Conservation (phyloP, 2,888 invertebrate species). For the Cephonodes hylas region DNA sequence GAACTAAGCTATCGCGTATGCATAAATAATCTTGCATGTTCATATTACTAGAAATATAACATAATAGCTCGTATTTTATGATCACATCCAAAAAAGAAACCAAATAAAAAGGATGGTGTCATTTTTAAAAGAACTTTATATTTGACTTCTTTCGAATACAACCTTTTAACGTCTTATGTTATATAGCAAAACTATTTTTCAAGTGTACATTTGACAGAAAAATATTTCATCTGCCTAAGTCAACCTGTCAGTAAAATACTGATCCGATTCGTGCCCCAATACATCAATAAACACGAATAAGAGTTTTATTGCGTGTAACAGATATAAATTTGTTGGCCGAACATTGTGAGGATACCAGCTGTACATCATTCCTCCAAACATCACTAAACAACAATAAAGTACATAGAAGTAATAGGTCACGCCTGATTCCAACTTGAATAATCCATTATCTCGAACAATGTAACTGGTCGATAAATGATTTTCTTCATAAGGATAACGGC, state of each 20-base stretch:
- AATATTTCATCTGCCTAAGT: neutral
- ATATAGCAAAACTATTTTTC: neutral
- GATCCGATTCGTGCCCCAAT: neutral
- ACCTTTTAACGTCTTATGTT: neutral
- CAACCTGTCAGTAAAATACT: neutral
- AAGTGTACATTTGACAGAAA: neutral
- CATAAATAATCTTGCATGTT: too few species aligned
- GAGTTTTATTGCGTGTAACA: neutral
- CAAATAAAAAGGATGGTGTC: too few species aligned
- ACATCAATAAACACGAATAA: neutral
- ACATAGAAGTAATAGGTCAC: slow-evolving; percentile 39
- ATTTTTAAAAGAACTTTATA: too few species aligned
- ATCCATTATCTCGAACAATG: slow-evolving; percentile 46
- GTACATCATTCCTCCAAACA: neutral
- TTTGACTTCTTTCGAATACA: too few species aligned
- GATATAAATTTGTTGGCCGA: neutral
- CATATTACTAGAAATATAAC: too few species aligned
- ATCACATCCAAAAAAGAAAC: too few species aligned
- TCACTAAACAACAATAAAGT: slow-evolving; percentile 24
- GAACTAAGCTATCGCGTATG: too few species aligned
- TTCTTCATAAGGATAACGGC: slow-evolving; percentile 57
- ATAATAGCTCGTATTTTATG: too few species aligned
- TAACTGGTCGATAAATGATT: slow-evolving; percentile 62
- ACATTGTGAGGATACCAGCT: neutral
- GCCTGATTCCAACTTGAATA: slow-evolving; percentile 40